Evolutionary conservation across 2,888 invertebrate species (phyloP).

Genomic region (Rosalia funebris): DNA sequence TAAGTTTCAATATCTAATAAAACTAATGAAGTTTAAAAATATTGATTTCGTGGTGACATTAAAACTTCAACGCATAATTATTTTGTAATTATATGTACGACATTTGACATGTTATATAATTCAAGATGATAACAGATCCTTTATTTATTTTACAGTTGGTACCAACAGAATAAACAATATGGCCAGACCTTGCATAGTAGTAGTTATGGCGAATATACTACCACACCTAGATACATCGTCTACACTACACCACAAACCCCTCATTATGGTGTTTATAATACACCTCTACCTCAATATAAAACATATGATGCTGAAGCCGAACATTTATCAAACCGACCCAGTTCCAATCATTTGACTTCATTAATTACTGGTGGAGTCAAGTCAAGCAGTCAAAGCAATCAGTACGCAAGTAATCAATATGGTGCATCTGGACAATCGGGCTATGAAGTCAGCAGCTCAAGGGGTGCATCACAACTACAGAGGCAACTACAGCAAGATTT

Average conservation of each 20-base stretch:
- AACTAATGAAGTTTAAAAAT: too few relatives aligned
- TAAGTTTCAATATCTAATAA: too few relatives aligned
- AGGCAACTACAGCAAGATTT: constrained; percentile 51
- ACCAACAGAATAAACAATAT: neutral
- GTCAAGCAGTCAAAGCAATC: constrained; percentile 19
- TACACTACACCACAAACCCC: constrained; percentile 26
- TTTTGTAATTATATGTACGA: too few relatives aligned
- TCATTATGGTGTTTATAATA: constrained; percentile 1
- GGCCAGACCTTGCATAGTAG: neutral
- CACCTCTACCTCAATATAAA: constrained; percentile 5
- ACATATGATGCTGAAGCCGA: constrained; percentile 14
- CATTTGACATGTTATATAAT: too few relatives aligned
- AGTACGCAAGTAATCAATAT: neutral
- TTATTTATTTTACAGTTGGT: neutral
- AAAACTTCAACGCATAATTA: too few relatives aligned
- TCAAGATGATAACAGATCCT: too few relatives aligned
- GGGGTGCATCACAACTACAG: constrained; percentile 44
- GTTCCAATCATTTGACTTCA: constrained; percentile 34
- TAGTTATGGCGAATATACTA: neutral
- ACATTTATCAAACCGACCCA: constrained; percentile 29
- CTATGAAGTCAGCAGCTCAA: constrained; percentile 22
- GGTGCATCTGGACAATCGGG: constrained; percentile 27
- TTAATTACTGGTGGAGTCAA: constrained; percentile 31
- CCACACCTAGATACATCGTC: constrained; percentile 12
- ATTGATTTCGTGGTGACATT: too few relatives aligned